These are phyloP conservation scores for Garrulus glandarius DNA, from an alignment of 2,797 vertebrate species.

Conservation along the genomic window DNA sequence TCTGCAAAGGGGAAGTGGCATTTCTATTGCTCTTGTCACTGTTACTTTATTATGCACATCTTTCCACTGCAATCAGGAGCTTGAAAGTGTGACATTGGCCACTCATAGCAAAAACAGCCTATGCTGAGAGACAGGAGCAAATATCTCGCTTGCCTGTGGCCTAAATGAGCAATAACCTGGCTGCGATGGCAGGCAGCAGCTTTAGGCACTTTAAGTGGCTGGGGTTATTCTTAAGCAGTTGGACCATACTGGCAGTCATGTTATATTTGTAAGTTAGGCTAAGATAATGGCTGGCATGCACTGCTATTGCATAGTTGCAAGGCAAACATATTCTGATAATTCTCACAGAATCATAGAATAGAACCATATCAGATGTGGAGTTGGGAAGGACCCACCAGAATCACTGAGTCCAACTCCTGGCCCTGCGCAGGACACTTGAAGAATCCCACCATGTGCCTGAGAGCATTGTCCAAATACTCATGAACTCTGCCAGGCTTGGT, in stretches of 20 bases:
- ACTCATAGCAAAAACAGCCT: not conserved
- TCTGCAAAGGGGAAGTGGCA: not conserved
- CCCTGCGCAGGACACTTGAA: not conserved
- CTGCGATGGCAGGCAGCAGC: not conserved
- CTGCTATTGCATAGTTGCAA: not conserved
- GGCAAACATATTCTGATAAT: not conserved
- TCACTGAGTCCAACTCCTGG: not conserved
- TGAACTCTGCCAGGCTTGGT: not conserved
- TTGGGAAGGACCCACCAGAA: not conserved
- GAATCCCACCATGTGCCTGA: not conserved
- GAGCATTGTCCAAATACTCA: not conserved
- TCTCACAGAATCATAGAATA: not conserved
- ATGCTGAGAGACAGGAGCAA: not conserved
- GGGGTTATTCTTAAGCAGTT: not conserved
- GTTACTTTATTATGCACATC: not conserved
- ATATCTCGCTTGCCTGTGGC: not conserved
- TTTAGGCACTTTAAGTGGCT: not conserved
- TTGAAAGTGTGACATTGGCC: not conserved
- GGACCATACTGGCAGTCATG: not conserved
- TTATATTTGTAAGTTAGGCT: not conserved
- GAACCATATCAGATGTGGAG: not conserved
- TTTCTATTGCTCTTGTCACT: slow-evolving; percentile 1
- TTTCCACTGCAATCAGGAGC: not conserved
- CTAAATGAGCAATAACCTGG: not conserved
- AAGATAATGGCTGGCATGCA: not conserved